Percentiles rank a stretch among this genome's conserved stretches.
Evolutionary conservation across 2,888 invertebrate species (phyloP).

Genomic region (Phymatocera aterrima): DNA sequence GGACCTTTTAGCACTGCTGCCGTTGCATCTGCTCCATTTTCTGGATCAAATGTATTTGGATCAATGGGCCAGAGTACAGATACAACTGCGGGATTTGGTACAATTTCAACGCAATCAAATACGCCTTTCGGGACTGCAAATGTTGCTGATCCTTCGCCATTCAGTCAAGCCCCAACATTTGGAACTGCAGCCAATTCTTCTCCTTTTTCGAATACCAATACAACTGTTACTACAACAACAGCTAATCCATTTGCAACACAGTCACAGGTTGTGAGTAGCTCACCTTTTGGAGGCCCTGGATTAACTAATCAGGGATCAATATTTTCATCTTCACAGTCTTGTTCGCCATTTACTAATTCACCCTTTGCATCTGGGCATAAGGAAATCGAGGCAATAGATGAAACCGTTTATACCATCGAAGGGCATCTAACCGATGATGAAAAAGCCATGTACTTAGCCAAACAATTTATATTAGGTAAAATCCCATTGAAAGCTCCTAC

Average conservation of each 20-base stretch:
- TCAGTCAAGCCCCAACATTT: slow-evolving; percentile 45
- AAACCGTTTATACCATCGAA: slow-evolving; percentile 62
- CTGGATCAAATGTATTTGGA: slow-evolving; percentile 50
- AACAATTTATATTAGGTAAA: slow-evolving; percentile 64
- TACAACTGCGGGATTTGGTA: slow-evolving; percentile 45
- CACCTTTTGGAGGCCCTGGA: slow-evolving; percentile 53
- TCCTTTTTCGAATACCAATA: slow-evolving; percentile 53
- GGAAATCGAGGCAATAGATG: slow-evolving; percentile 57
- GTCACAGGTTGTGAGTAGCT: slow-evolving; percentile 25
- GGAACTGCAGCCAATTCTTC: slow-evolving; percentile 45
- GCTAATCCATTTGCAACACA: slow-evolving; percentile 48
- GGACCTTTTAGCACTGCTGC: slow-evolving; percentile 47
- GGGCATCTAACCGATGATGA: slow-evolving; percentile 67
- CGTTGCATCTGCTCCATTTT: slow-evolving; percentile 49
- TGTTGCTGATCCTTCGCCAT: slow-evolving; percentile 17
- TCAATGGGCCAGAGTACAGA: slow-evolving; percentile 51
- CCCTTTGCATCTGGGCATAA: slow-evolving; percentile 51
- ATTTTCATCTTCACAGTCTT: slow-evolving; percentile 4
- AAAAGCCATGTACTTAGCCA: slow-evolving; percentile 62
- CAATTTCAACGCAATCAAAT: not conserved
- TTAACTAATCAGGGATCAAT: slow-evolving; percentile 20
- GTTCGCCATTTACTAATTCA: slow-evolving; percentile 55
- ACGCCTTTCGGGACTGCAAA: slow-evolving; percentile 17
- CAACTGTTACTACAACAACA: slow-evolving; percentile 52
- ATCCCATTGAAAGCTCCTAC: slow-evolving; percentile 69